phyloP scores from a whole-genome alignment of 2,113 vertebrate species.

The Onychostruthus taczanowskii region DNA sequence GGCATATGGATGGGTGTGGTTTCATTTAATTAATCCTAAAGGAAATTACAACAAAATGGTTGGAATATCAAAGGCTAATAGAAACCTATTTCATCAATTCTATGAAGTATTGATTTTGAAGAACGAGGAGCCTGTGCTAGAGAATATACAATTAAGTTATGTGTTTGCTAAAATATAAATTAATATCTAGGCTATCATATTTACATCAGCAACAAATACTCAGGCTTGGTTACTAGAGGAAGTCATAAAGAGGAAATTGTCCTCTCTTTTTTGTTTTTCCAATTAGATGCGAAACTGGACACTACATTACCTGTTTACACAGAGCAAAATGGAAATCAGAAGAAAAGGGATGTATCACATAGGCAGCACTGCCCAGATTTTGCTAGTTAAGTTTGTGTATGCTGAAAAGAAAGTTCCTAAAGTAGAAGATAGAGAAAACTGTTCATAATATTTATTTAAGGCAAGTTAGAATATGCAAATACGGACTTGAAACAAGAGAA shows the following conservation, averaged over 20 bases:
- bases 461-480: background rate
- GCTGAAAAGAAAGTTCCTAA: background rate
- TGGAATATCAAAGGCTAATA: background rate
- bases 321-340: background rate
- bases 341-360: background rate
- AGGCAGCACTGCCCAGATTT: background rate
- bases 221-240: background rate
- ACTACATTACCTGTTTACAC: background rate
- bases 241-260: background rate
- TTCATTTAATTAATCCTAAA: background rate
- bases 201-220: background rate
- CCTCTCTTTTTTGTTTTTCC: background rate
- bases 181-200: background rate
- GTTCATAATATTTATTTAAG: background rate
- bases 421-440: background rate
- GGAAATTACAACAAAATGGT: background rate
- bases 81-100: background rate
- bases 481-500: background rate
- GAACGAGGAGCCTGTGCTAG: background rate
- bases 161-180: background rate
- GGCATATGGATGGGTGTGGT: background rate
- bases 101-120: slow-evolving; percentile 6
- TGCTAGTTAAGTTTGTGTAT: rapidly evolving
- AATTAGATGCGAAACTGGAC: background rate
- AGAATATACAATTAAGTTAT: background rate